Conservation (phyloP, 2,888 invertebrate species). For the Agrochola circellaris region DNA sequence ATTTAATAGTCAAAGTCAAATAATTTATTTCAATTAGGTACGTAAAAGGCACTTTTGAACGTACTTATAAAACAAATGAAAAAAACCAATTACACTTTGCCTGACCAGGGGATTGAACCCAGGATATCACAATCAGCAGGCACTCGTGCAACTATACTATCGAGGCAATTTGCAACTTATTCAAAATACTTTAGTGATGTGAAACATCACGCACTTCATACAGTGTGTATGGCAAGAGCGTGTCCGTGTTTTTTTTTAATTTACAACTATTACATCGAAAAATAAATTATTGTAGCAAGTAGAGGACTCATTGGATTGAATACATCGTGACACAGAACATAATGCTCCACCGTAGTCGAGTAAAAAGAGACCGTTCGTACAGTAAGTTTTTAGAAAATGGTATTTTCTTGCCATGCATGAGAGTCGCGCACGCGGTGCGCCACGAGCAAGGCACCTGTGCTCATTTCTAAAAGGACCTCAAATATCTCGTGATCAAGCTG, state of each 20-base stretch:
- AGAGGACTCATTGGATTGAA: neutral
- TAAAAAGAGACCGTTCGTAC: neutral
- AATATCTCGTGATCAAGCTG: neutral
- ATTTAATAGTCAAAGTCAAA: too few relatives aligned
- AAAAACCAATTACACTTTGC: too few relatives aligned
- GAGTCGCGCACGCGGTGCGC: neutral
- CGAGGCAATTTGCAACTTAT: too few relatives aligned
- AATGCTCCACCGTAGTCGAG: too few relatives aligned
- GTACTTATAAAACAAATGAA: too few relatives aligned
- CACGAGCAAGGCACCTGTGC: too few relatives aligned
- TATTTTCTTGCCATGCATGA: neutral
- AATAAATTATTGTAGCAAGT: neutral
- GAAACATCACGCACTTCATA: neutral
- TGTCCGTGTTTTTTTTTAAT: neutral
- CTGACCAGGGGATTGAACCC: too few relatives aligned
- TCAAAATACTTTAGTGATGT: neutral
- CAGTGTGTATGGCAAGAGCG: neutral
- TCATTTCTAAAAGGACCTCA: neutral
- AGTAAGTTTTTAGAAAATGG: neutral
- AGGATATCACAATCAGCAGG: too few relatives aligned
- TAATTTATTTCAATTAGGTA: too few relatives aligned
- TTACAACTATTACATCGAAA: neutral
- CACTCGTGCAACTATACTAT: too few relatives aligned
- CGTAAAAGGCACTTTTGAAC: too few relatives aligned
- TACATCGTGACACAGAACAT: too few relatives aligned